Percentiles rank a stretch among this genome's conserved stretches.
phyloP scores from a whole-genome alignment of 1,140 invertebrate species.

The Zeugodacus cucurbitae region DNA sequence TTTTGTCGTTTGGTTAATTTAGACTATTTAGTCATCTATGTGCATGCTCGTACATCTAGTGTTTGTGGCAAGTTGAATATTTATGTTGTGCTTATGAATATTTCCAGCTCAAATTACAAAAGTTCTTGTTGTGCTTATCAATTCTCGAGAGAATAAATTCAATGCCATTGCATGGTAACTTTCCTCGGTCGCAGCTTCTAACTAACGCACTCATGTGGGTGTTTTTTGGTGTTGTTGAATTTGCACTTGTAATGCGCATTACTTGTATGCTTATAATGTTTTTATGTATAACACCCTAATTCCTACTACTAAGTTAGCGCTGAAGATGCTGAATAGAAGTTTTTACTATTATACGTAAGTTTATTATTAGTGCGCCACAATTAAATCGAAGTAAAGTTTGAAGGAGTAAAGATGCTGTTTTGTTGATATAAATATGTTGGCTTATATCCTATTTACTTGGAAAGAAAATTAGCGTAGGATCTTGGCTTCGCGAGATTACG shows the following conservation, averaged over 20 bases:
- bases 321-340: background rate
- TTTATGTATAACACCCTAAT: background rate
- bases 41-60: background rate
- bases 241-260: background rate
- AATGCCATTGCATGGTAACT: background rate
- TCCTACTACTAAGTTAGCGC: background rate
- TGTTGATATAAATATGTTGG: background rate
- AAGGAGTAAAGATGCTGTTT: background rate
- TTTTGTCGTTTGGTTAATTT: background rate
- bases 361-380: background rate
- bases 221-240: background rate
- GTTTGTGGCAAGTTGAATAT: conserved; percentile 27
- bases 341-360: background rate
- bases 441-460: too few relatives aligned
- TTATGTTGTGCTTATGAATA: conserved; percentile 23
- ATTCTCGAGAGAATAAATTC: conserved; percentile 10
- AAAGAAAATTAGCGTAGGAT: too few relatives aligned
- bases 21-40: background rate
- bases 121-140: conserved; percentile 10
- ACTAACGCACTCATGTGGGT: background rate
- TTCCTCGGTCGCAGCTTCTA: background rate
- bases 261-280: background rate
- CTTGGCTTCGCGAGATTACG: too few relatives aligned
- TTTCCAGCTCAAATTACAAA: conserved; percentile 9
- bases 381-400: background rate